phyloP scores from a whole-genome alignment of 2,113 vertebrate genomes.

The Suricata suricatta region DNA sequence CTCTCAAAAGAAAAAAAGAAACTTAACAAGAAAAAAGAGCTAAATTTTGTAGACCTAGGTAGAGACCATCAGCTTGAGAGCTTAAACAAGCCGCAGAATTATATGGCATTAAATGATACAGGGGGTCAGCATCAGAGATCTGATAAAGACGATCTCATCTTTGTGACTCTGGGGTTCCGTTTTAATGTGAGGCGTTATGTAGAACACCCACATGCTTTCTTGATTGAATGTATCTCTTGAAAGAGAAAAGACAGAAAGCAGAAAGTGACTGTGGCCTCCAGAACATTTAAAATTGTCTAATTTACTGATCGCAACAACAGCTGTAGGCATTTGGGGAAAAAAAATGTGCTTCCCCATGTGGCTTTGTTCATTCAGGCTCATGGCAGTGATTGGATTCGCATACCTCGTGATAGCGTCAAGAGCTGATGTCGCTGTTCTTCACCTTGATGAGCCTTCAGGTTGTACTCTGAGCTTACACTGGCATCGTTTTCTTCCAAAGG shows the following conservation, averaged over 20 bases:
- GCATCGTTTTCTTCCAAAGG: background rate
- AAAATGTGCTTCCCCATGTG: background rate
- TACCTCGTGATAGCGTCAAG: background rate
- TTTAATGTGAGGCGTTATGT: background rate
- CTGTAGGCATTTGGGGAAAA: background rate
- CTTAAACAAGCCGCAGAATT: background rate
- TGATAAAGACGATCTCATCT: background rate
- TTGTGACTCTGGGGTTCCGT: background rate
- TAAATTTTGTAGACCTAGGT: background rate
- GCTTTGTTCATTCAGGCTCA: background rate
- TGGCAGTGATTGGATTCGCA: background rate
- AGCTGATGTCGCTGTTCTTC: background rate
- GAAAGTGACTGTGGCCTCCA: background rate
- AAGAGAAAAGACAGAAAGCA: constrained; percentile 2
- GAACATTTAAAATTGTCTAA: background rate
- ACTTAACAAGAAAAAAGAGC: background rate
- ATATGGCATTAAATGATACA: background rate
- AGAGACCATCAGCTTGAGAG: background rate
- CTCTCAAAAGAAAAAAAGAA: too few species aligned
- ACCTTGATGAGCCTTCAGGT: too few species aligned
- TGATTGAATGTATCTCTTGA: background rate
- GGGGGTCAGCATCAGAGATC: background rate
- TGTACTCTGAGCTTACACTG: background rate
- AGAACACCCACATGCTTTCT: background rate
- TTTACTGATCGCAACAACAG: background rate